Conservation (phyloP, 2,888 invertebrate genomes). For the Julus scanicus region DNA sequence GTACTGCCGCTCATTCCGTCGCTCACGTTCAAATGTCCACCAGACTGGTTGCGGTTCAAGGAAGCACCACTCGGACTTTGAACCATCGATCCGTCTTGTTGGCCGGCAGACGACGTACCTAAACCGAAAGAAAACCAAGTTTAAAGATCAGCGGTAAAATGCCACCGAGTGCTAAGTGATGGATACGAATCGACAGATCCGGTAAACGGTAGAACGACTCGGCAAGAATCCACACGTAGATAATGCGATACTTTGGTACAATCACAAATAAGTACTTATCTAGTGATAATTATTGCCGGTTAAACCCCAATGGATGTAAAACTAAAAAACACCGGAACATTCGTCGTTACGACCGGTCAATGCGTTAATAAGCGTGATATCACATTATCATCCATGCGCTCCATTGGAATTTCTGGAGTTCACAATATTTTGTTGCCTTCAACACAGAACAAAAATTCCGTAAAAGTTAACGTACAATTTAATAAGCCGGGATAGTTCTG, state of each 20-base stretch:
- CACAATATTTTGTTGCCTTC: neutral
- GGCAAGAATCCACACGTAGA: neutral
- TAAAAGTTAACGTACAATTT: too few relatives aligned
- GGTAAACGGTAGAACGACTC: neutral
- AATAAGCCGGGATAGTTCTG: too few relatives aligned
- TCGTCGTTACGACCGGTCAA: too few relatives aligned
- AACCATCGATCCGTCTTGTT: constrained; percentile 69
- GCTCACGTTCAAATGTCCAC: constrained; percentile 55
- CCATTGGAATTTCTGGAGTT: neutral
- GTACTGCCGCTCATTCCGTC: constrained; percentile 56
- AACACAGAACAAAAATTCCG: too few relatives aligned
- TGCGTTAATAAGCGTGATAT: neutral
- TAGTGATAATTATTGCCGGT: too few relatives aligned
- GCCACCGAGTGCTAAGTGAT: neutral
- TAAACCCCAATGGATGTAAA: too few relatives aligned
- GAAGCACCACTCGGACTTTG: constrained; percentile 85
- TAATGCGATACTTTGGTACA: neutral
- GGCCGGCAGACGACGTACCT: constrained; percentile 51
- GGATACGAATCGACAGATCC: neutral
- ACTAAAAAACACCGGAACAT: too few relatives aligned
- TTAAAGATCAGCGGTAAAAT: neutral
- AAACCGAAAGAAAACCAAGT: neutral
- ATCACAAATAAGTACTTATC: neutral
- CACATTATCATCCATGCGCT: neutral
- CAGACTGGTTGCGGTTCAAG: constrained; percentile 77